These are phyloP conservation scores for Calcarius ornatus DNA, from an alignment of 2,113 vertebrate genomes.

Conservation along the genomic window DNA sequence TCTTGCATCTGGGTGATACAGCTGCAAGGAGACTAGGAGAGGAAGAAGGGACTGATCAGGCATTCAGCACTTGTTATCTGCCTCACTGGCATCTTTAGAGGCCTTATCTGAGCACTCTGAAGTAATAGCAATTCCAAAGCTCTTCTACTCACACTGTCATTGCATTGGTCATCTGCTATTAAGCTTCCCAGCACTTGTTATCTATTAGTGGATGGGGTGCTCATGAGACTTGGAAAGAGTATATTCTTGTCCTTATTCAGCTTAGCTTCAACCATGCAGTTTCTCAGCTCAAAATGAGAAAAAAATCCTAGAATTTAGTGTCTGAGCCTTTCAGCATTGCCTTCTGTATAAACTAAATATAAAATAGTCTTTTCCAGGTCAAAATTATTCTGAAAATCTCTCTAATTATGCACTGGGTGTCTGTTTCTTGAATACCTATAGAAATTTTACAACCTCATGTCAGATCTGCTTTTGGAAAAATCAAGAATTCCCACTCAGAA, in stretches of 20 bases:
- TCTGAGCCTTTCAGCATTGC: neutral
- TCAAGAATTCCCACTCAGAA: neutral
- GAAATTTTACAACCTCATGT: neutral
- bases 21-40: neutral
- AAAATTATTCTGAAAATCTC: neutral
- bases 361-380: neutral
- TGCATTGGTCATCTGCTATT: conserved; percentile 38
- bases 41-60: conserved; percentile 7
- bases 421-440: neutral
- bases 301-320: neutral
- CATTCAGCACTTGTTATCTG: conserved; percentile 17
- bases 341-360: neutral
- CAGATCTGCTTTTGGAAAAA: neutral
- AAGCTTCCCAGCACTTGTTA: conserved; percentile 26
- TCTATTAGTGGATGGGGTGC: neutral
- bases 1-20: neutral
- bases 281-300: neutral
- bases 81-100: neutral
- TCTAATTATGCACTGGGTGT: neutral
- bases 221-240: neutral
- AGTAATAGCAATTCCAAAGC: conserved; percentile 38
- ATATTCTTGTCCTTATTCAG: neutral
- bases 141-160: neutral
- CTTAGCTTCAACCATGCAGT: neutral
- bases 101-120: conserved; percentile 30